Base-by-base conservation (phyloP, 2,888 invertebrate species). In the Caenorhabditis doughertyi region DNA sequence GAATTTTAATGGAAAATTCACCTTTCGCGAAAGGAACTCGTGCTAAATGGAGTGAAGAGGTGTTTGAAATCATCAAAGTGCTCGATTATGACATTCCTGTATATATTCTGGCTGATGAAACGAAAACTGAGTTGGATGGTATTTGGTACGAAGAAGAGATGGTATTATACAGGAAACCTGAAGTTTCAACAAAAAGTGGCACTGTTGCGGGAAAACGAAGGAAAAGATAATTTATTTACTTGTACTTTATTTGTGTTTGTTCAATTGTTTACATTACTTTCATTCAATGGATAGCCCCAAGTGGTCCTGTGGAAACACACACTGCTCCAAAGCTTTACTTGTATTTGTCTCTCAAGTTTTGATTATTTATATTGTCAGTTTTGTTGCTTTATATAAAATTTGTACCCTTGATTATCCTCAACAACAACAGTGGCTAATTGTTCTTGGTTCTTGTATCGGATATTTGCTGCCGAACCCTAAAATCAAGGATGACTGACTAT, bases 401-500 rank as follows among this genome's bases (percentile, higher is more conserved):
- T 42, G 49, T 42, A 18, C 32, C 3, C 11, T 13, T 47, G 3
- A 7, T 18, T 47, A 7, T 18, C 35, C 35, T 35, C 44, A 47
- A n/a, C 49, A 55, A 21, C 42, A 68, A 35, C 39, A 51, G 55
- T 72, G 62, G 60, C 23, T 72, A 0, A n/a, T 18, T n/a, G 16
- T 72, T n/a, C 49, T 72, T 42, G 60, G 35, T 1, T 49, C 72
- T 1, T 60, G 60, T 60, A 49, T 72, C 13, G 72, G 72, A 18
- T 72, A 72, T 18, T 25, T 72, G 16, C 49, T 72, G 27, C 72
- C 72, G n/a, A 62, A 49, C 35, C 72, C 72, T 1, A 72, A 62
- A 58, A 72, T 60, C 23, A 58, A 60, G 32, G 39, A 58, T 72
- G 62, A 49, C 21, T 3, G 49, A 62, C 25, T 72, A 62, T 25